Conservation (phyloP, 2,888 invertebrate species). For the Drosophila meridiana region DNA sequence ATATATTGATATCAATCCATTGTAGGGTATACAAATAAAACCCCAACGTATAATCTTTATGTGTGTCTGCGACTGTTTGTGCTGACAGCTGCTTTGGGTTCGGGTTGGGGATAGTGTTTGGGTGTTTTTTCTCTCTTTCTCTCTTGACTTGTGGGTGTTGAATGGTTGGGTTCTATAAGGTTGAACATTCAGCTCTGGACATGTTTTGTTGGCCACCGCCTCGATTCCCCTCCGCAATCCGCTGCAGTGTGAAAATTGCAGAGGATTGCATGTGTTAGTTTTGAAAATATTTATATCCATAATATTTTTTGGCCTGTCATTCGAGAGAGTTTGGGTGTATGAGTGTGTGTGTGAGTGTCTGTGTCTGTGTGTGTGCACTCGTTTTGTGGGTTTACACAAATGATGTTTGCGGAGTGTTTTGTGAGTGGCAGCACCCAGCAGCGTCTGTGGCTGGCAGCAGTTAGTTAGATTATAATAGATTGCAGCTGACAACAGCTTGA, state of each 20-base stretch:
- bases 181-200: slow-evolving; percentile 36
- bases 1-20: background rate
- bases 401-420: slow-evolving; percentile 63
- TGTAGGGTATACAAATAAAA: slow-evolving; percentile 29
- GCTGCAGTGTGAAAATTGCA: slow-evolving; percentile 73
- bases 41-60: slow-evolving; percentile 63
- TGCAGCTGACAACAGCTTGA: slow-evolving; percentile 46
- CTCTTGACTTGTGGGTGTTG: slow-evolving; percentile 2
- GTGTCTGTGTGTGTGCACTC: slow-evolving; percentile 12
- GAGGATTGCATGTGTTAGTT: slow-evolving; percentile 70
- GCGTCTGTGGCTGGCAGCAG: slow-evolving; percentile 64
- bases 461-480: slow-evolving; percentile 64
- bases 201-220: slow-evolving; percentile 28
- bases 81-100: slow-evolving; percentile 65
- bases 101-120: slow-evolving; percentile 4
- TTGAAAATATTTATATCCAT: slow-evolving; percentile 73
- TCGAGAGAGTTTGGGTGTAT: slow-evolving; percentile 17
- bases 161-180: background rate
- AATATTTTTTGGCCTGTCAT: slow-evolving; percentile 70
- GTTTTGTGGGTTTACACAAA: slow-evolving; percentile 60
- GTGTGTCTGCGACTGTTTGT: slow-evolving; percentile 77
- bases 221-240: slow-evolving; percentile 9
- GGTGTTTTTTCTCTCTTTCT: background rate
- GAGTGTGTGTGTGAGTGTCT: background rate
- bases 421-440: slow-evolving; percentile 65